phyloP scores from a whole-genome alignment of 2,113 vertebrate species.

The Indicator indicator region DNA sequence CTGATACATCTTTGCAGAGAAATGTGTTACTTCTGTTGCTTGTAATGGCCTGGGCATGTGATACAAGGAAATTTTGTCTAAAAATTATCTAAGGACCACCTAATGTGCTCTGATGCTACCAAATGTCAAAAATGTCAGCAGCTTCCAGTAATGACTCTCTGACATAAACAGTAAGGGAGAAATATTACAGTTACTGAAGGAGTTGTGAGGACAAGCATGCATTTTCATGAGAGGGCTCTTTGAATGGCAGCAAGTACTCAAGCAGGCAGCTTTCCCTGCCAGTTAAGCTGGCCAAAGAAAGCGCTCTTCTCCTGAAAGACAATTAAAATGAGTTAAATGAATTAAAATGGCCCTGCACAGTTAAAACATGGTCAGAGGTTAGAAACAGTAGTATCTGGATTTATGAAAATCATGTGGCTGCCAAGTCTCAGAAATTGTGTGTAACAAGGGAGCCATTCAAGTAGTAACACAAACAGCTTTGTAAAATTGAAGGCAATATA shows the following conservation, averaged over 20 bases:
- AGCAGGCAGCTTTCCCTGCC: slow-evolving; percentile 82
- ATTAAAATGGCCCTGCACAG: slow-evolving; percentile 70
- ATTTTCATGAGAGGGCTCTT: slow-evolving; percentile 85
- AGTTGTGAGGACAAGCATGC: slow-evolving; percentile 82
- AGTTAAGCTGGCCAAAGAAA: slow-evolving; percentile 74
- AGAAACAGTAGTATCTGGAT: slow-evolving; percentile 72
- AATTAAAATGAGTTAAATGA: slow-evolving; percentile 81
- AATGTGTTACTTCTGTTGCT: slow-evolving; percentile 81
- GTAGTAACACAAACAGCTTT: slow-evolving; percentile 70
- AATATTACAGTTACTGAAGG: slow-evolving; percentile 90
- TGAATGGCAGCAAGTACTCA: slow-evolving; percentile 84
- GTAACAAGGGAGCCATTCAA: slow-evolving; percentile 72
- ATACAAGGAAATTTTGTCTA: slow-evolving; percentile 76
- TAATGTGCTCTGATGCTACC: slow-evolving; percentile 85
- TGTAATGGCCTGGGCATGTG: slow-evolving; percentile 82
- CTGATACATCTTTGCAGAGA: slow-evolving; percentile 2
- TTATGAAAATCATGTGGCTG: slow-evolving; percentile 68
- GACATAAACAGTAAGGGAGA: slow-evolving; percentile 93
- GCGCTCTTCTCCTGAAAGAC: slow-evolving; percentile 65
- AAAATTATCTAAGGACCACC: slow-evolving; percentile 93
- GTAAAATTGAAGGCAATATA: slow-evolving; percentile 74
- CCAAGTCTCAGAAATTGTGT: slow-evolving; percentile 72
- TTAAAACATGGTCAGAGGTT: slow-evolving; percentile 75
- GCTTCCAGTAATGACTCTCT: slow-evolving; percentile 89
- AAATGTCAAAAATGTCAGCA: slow-evolving; percentile 91